Evolutionary conservation across 1,140 invertebrate genomes (phyloP), one percentile per base, ranked within the genome.

Genomic region (Periplaneta americana): DNA sequence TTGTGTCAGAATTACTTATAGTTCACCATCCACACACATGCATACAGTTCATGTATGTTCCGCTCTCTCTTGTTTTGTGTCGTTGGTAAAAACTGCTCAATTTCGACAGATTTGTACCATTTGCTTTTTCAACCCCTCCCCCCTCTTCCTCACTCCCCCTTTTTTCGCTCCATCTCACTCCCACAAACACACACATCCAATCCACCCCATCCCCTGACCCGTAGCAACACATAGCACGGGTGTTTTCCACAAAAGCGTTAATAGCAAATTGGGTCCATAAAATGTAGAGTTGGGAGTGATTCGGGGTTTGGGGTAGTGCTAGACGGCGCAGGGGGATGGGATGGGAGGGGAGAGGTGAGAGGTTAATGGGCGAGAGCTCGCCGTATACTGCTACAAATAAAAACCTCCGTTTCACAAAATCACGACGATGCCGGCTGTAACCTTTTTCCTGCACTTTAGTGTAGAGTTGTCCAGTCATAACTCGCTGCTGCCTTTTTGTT

Each of bases 251-350:
- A 81, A 77, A 81, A 81, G 75, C 74, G 74, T 81, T 81, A 81
- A 81, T 81, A 81, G 80, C 80, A 81, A 81, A 81, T 81, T 81
- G 75, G 80, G 74, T 76, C 80, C 76, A 81, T 81, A 81, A 81
- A 81, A 81, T 78, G 80, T 48, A 36, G 80, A 34, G 80, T 33
- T 32, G 80, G 80, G 76, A 78, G 76, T 78, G 76, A 78, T 78
- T 78, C 48, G 22, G 48, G n/a, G 48, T 66, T 66, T 77, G 80
- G 36, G 74, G 79, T 22, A 39, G 80, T 33, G 34, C 22, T 17
- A 31, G 80, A 37, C n/a, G 39, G 34, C 9, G 35, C 48, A 34
- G 80, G 33, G 9, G 34, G 37, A 34, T 32, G 76, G n/a, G 22
- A 22, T 28, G 34, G 17, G 76, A 32, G 32, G 31, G 74, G 32